Evolutionary conservation across 2,113 vertebrate species (phyloP), one percentile per base, ranked within the genome.

Genomic region (Etheostoma spectabile): DNA sequence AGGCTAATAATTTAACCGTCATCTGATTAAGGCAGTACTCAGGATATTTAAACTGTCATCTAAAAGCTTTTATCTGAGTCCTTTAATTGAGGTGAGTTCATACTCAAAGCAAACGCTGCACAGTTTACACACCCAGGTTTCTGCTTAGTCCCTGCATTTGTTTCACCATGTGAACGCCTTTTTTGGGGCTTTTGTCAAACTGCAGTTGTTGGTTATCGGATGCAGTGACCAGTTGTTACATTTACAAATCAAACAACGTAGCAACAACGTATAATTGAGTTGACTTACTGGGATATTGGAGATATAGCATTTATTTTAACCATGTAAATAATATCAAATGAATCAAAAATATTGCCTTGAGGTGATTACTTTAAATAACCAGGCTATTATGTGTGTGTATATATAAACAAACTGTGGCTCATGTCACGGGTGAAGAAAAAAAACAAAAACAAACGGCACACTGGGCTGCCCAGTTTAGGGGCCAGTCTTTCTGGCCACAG

Each of bases 181-280:
- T n/a, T n/a, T n/a, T n/a, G n/a, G n/a, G n/a, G n/a, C n/a, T n/a
- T n/a, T n/a, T n/a, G n/a, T 69, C 27, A 78, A 59, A 78, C 19
- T 33, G 42, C 60, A 64, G 8, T 30, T 67, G 67, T 3, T 49
- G 49, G 63, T 72, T 45, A 71, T 21, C 2, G 1, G 27, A 18
- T 22, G 49, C 30, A 35, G 15, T 38, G 19, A 74, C 8, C 46
- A 53, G 10, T 52, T 38, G 46, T 65, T 38, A 18, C 30, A 46
- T 60, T 56, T 38, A 56, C 27, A 71, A 66, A 65, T 49, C 22
- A 66, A 51, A 15, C 16, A 69, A 75, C 2, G 14, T 10, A 48
- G 52, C n/a, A 7, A 7, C 49, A 19, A 2, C n/a, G n/a, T 45
- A 42, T 65, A 24, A 57, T n/a, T 61, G 2, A 27, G 27, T 27